Evolutionary conservation across 2,797 vertebrate species (phyloP).

Genomic region (Aldrovandia affinis): DNA sequence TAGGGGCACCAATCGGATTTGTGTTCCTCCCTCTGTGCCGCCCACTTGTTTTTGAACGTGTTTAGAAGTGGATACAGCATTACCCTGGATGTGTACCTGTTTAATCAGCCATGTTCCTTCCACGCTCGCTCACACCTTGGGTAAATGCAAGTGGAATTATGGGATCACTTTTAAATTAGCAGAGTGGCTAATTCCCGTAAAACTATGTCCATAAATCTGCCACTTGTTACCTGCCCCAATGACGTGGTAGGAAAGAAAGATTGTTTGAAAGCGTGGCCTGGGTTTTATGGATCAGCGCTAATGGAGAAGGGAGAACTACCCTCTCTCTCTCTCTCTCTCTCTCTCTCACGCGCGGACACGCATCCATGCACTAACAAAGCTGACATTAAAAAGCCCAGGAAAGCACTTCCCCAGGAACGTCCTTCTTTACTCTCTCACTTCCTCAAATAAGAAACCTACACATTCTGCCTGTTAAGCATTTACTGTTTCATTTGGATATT

Average conservation of each 20-base stretch:
- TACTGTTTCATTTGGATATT: neutral
- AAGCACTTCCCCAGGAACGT: constrained; percentile 8
- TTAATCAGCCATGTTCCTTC: no score
- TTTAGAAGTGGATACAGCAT: neutral
- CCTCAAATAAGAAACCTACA: neutral
- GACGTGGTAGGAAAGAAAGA: neutral
- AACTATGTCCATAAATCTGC: no score
- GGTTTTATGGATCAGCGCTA: constrained; percentile 6
- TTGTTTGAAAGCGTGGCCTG: neutral
- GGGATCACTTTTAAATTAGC: no score
- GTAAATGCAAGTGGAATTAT: no score
- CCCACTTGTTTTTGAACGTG: neutral
- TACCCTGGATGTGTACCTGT: no score
- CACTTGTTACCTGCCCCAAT: neutral
- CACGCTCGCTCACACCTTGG: no score
- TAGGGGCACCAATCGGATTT: neutral
- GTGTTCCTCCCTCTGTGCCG: neutral
- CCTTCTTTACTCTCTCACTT: constrained; percentile 12
- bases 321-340: constrained; percentile 25
- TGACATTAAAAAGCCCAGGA: neutral
- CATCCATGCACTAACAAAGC: neutral
- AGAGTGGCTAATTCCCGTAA: no score
- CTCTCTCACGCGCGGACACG: no score
- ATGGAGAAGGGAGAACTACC: neutral
- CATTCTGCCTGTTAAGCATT: constrained; percentile 5